Conservation (phyloP, 2,113 vertebrate genomes). For the Irena cyanogastra region DNA sequence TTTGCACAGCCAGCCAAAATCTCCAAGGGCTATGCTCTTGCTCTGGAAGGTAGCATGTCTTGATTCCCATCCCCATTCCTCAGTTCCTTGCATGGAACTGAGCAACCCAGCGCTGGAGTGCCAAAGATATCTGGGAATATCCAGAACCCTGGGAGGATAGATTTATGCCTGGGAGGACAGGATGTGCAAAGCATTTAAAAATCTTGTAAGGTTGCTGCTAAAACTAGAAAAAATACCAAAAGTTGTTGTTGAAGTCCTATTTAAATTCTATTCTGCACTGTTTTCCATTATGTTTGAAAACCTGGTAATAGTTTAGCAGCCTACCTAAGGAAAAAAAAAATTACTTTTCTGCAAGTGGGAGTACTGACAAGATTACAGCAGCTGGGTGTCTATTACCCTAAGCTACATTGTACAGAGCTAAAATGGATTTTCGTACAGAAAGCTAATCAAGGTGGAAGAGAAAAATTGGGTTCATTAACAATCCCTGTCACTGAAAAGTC, state of each 20-base stretch:
- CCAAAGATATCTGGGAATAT: background rate
- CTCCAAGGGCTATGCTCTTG: background rate
- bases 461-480: constrained; percentile 9
- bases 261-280: background rate
- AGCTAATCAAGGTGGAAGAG: background rate
- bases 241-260: background rate
- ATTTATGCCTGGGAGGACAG: background rate
- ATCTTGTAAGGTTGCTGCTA: background rate
- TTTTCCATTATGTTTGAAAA: constrained; percentile 2
- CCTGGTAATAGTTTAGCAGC: background rate
- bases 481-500: background rate
- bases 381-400: background rate
- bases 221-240: background rate
- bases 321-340: background rate
- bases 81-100: background rate
- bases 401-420: background rate
- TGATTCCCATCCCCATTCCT: too few species aligned
- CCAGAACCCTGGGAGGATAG: background rate
- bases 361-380: background rate
- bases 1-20: background rate
- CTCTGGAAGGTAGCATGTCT: background rate
- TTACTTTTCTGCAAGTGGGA: background rate
- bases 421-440: background rate
- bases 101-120: background rate
- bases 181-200: background rate